Evolutionary conservation across 2,797 vertebrate species (phyloP), one percentile per base, ranked within the genome.

Genomic region (Rhinogobio ventralis): DNA sequence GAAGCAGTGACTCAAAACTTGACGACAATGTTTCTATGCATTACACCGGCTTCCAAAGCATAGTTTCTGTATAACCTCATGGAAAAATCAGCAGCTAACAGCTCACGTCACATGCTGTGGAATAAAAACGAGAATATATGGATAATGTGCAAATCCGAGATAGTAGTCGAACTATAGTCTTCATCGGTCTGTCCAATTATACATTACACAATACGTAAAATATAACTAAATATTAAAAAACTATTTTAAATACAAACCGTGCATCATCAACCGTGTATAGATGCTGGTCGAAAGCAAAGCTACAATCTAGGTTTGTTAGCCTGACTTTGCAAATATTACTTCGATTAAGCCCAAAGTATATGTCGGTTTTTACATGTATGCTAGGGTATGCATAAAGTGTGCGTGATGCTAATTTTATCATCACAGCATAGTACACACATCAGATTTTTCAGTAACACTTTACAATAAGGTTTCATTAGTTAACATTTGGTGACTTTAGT

Each of bases 11-110:
- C 36, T 69, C 1, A 49, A 78, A 69, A 57, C 62, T 77, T 67
- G 25, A 69, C 4, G 13, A 36, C 42, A 85, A 42, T 23, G 30
- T 85, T 51, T 72, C 23, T 53, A 51, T 71, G 14, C 25, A 79
- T 45, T 77, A 25, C 55, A 17, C 19, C 17, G 2, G 36, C 55
- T 77, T 77, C 75, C 36, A 77, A 66, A 68, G 45, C 4, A 66
- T 33, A 66, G 42, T 49, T 79, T 79, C 17, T 45, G 60, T 23
- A 49, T 30, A 79, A 49, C 17, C 28, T 79, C 19, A 79, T 4
- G 3, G 25, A 79, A 64, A 11, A 79, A 49, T 30, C 14, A 33
- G 11, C 5, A 33, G 42, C 42, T 79, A 66, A 49, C 39, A 62
- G 55, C 55, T 77, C 55, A 42, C 2, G 9, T 19, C 75, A 7